Evolutionary conservation across 2,797 vertebrate species (phyloP), one percentile per base, ranked within the genome.

Genomic region (Hippocampus kuda): DNA sequence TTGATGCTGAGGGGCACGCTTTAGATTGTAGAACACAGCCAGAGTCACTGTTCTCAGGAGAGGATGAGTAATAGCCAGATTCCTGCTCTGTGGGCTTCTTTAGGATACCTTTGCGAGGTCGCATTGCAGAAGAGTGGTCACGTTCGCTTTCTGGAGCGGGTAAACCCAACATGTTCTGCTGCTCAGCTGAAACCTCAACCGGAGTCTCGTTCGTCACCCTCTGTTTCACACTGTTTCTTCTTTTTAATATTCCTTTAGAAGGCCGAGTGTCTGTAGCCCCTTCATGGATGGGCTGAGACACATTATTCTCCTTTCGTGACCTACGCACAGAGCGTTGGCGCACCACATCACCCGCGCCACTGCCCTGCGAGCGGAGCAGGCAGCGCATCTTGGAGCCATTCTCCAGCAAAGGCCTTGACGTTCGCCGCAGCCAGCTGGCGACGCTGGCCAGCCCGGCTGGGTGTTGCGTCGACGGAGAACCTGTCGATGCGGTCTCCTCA

Each of bases 311-410:
- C 79, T 94, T 98, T 22, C 92, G 93, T 1, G 97, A 99, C 66
- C 96, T 92, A 78, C 95, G 94, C 73, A 99, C 91, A 0, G 96
- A 99, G 11, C 94, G 93, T 75, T 99, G 95, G 4, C 94, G 89
- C 70, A 95, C 92, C 5, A 93, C 84, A 0, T 90, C 81, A 0
- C 75, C 90, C 0, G 79, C 76, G 0, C 89, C 72, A 0, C 16
- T 34, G 2, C 91, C 93, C 72, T 94, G 94, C 1, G 90, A 79
- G 69, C 93, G 93, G 49, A 98, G 87, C 78, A 99, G 91, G 83
- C 93, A 95, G 67, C 96, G 92, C 79, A 98, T 89, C 79, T 94
- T 98, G 67, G 95, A 95, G 72, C 94, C 76, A 0, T 95, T 98
- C 80, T 98, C 94, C 74, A 98, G 88, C 42, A 98, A 80, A 0